A percentile compares a stretch with the other conserved stretches of the same genome.
phyloP scores from a whole-genome alignment of 2,797 vertebrate species.

The Cryptoprocta ferox region DNA sequence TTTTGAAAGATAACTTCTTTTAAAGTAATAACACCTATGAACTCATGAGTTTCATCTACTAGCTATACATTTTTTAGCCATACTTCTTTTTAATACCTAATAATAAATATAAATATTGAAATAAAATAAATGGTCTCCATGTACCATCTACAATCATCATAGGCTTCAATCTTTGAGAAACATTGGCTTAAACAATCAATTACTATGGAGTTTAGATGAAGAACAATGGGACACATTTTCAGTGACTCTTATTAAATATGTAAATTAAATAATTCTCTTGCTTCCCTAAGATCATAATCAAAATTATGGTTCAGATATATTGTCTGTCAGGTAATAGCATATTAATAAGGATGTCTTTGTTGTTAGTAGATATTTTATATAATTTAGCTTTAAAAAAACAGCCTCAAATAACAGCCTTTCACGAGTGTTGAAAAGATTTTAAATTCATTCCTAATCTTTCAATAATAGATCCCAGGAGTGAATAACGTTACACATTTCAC shows the following conservation, averaged over 20 bases:
- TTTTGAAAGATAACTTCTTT: not conserved
- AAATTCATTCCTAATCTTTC: slow-evolving; percentile 61
- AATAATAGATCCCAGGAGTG: slow-evolving; percentile 68
- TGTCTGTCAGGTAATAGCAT: slow-evolving; percentile 62
- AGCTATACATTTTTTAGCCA: not conserved
- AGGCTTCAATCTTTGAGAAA: slow-evolving; percentile 32
- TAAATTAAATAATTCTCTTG: slow-evolving; percentile 36
- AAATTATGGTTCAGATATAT: slow-evolving; percentile 60
- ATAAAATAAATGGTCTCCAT: not conserved
- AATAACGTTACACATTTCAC: slow-evolving; percentile 68
- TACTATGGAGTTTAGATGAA: slow-evolving; percentile 18
- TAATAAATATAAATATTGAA: slow-evolving; percentile 46
- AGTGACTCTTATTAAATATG: slow-evolving; percentile 41
- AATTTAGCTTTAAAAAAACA: slow-evolving; percentile 69
- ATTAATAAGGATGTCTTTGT: slow-evolving; percentile 57
- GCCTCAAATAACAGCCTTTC: slow-evolving; percentile 54
- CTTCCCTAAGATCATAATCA: slow-evolving; percentile 47
- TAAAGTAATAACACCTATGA: slow-evolving; percentile 6
- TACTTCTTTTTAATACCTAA: slow-evolving; percentile 34
- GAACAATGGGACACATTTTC: not conserved
- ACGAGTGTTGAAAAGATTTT: slow-evolving; percentile 43
- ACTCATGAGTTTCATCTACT: not conserved
- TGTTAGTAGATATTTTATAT: slow-evolving; percentile 68
- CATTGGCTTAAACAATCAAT: not conserved
- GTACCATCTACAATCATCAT: slow-evolving; percentile 33